A percentile compares a stretch with the other conserved stretches of the same genome.
These are phyloP conservation scores for Cotesia typhae DNA, from an alignment of 1,140 invertebrate species.

Conservation along the genomic window DNA sequence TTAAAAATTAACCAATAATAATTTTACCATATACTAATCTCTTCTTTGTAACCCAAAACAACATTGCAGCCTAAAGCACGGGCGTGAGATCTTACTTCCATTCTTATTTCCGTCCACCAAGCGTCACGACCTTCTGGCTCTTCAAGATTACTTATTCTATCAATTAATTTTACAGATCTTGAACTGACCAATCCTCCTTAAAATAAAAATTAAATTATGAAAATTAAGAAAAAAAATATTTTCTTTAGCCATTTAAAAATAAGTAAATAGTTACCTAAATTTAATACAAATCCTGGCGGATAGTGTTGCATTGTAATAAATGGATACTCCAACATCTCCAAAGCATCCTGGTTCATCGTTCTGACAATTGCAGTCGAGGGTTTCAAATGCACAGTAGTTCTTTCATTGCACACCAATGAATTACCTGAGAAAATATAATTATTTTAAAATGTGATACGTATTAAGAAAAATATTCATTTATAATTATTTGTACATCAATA, in stretches of 20 bases:
- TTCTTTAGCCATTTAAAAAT: constrained; percentile 2
- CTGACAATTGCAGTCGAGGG: constrained; percentile 67
- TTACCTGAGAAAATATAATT: constrained; percentile 66
- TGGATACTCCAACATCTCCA: constrained; percentile 92
- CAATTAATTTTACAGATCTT: constrained; percentile 87
- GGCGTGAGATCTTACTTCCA: constrained; percentile 92
- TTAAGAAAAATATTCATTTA: background rate
- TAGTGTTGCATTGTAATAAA: constrained; percentile 94
- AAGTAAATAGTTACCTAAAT: constrained; percentile 75
- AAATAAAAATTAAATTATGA: constrained; percentile 17
- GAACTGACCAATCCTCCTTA: constrained; percentile 86
- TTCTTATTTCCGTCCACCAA: constrained; percentile 95
- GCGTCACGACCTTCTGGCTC: constrained; percentile 90
- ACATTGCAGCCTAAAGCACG: constrained; percentile 90
- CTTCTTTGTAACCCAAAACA: constrained; percentile 91
- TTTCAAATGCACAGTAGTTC: constrained; percentile 60
- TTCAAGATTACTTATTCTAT: constrained; percentile 81
- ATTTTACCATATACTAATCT: constrained; percentile 86
- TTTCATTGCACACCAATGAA: constrained; percentile 73
- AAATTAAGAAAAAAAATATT: constrained; percentile 5
- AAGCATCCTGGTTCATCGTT: constrained; percentile 74
- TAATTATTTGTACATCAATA: background rate
- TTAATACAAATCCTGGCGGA: constrained; percentile 86
- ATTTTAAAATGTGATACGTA: background rate
- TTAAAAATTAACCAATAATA: background rate